These are phyloP conservation scores for Caenorhabditis virilis DNA, from an alignment of 2,888 invertebrate genomes.

Conservation along the genomic window DNA sequence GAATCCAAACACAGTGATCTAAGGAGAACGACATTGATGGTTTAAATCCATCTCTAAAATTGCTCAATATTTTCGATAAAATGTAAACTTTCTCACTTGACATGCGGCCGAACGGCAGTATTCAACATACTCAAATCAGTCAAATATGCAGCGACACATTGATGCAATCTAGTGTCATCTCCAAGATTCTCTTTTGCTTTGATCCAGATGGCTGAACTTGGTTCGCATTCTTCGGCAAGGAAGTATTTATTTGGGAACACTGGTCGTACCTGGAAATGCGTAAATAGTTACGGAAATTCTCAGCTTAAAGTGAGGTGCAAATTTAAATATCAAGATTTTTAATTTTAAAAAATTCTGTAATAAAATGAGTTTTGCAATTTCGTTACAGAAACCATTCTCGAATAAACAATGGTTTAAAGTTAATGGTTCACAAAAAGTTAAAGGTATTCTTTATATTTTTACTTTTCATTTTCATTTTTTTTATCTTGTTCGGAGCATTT, in stretches of 20 bases:
- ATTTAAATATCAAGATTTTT: no score
- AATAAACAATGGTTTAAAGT: no score
- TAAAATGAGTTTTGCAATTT: no score
- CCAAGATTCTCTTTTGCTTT: constrained; percentile 39
- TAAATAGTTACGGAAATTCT: neutral
- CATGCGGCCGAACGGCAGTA: constrained; percentile 54
- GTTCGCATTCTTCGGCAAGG: constrained; percentile 33
- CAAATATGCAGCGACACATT: constrained; percentile 43
- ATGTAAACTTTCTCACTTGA: no score
- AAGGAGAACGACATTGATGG: constrained; percentile 58
- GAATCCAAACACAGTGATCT: constrained; percentile 59
- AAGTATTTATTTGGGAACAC: constrained; percentile 41
- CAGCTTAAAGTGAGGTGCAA: no score
- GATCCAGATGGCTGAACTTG: constrained; percentile 41
- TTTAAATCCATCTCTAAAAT: constrained; percentile 46
- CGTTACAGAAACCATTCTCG: no score
- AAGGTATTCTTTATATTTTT: no score
- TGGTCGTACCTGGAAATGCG: constrained; percentile 28
- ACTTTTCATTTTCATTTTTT: no score
- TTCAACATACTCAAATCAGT: constrained; percentile 43
- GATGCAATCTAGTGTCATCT: constrained; percentile 37
- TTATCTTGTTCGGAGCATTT: no score
- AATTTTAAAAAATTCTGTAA: no score
- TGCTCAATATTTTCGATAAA: no score
- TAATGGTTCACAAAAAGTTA: no score